phyloP scores from a whole-genome alignment of 1,140 invertebrate species.

The Drosophila pectinifera region DNA sequence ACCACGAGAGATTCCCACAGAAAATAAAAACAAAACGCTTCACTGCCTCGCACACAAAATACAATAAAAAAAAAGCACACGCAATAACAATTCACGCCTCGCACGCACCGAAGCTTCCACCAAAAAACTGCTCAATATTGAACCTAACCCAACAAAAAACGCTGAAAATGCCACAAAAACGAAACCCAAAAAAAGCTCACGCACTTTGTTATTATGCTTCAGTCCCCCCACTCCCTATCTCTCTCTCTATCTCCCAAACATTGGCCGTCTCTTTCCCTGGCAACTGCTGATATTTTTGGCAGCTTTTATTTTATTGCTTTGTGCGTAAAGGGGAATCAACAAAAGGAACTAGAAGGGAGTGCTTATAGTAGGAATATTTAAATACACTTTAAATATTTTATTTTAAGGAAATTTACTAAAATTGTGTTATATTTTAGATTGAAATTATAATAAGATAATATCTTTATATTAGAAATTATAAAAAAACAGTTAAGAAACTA shows the following conservation, averaged over 20 bases:
- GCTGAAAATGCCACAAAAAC: constrained; percentile 54
- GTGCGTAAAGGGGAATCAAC: constrained; percentile 21
- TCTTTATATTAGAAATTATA: too few species aligned
- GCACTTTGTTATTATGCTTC: constrained; percentile 54
- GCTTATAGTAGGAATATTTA: neutral
- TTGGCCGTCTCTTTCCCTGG: constrained; percentile 22
- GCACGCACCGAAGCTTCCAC: constrained; percentile 51
- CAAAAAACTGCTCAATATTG: constrained; percentile 49
- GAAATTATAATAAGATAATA: neutral
- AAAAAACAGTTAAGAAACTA: neutral
- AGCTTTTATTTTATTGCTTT: constrained; percentile 50
- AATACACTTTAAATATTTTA: constrained; percentile 7
- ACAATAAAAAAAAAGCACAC: constrained; percentile 26
- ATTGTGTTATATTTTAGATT: neutral
- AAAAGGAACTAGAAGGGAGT: constrained; percentile 4
- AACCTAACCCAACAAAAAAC: constrained; percentile 82
- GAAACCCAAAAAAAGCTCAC: constrained; percentile 56
- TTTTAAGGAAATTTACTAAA: neutral
- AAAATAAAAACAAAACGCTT: constrained; percentile 21
- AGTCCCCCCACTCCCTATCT: constrained; percentile 6
- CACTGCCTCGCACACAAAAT: constrained; percentile 35
- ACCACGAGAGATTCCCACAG: constrained; percentile 63
- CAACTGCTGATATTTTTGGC: constrained; percentile 65
- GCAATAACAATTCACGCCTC: constrained; percentile 62
- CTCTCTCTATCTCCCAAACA: constrained; percentile 8